A percentile compares a stretch with the other conserved stretches of the same genome.
Conservation (phyloP, 2,797 vertebrate genomes). For the Tadarida brasiliensis region DNA sequence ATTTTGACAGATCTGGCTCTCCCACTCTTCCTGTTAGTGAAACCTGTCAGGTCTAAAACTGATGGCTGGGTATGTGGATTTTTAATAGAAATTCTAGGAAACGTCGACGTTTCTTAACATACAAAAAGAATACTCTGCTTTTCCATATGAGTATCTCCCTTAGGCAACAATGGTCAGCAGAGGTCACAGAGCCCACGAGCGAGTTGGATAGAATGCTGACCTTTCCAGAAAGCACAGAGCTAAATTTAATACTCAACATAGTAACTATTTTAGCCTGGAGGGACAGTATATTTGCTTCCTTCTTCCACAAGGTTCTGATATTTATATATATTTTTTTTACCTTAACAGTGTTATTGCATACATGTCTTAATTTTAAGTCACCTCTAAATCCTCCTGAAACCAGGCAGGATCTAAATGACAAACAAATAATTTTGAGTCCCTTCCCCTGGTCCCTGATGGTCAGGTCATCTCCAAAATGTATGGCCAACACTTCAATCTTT, state of each 20-base stretch:
- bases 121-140: constrained; percentile 57
- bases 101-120: constrained; percentile 30
- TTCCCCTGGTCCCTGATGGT: neutral
- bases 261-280: constrained; percentile 65
- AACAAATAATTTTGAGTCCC: constrained; percentile 36
- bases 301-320: neutral
- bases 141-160: constrained; percentile 44
- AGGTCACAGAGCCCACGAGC: constrained; percentile 68
- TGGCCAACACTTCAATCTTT: neutral
- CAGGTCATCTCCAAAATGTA: neutral
- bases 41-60: constrained; percentile 73
- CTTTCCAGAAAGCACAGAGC: constrained; percentile 68
- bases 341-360: constrained; percentile 24
- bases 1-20: constrained; percentile 13
- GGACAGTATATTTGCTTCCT: constrained; percentile 45
- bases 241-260: constrained; percentile 73
- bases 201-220: constrained; percentile 62
- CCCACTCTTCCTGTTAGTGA: constrained; percentile 60
- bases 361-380: constrained; percentile 44
- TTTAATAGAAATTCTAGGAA: constrained; percentile 57
- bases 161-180: constrained; percentile 48
- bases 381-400: constrained; percentile 31
- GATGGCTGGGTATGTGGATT: constrained; percentile 54
- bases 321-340: neutral
- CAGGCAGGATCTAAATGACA: neutral